Evolutionary conservation across 2,888 invertebrate species (phyloP).

Genomic region (Caenorhabditis auriculariae): DNA sequence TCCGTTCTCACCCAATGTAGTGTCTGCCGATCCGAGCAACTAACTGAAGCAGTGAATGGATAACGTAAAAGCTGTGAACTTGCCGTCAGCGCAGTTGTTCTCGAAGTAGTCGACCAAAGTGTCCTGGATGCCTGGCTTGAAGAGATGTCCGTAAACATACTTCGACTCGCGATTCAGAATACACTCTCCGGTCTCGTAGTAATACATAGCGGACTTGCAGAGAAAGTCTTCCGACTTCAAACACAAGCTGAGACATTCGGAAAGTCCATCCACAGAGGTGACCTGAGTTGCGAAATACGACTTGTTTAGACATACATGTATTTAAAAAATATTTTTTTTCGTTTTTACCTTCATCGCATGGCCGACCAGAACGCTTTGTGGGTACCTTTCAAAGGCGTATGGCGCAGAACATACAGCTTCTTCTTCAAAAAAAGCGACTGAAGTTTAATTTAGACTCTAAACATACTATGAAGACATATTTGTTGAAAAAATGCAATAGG

Average conservation of each 20-base stretch:
- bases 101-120: conserved; percentile 62
- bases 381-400: conserved; percentile 58
- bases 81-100: conserved; percentile 60
- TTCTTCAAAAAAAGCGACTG: conserved; percentile 23
- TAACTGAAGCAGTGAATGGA: conserved; percentile 48
- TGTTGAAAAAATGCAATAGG: conserved; percentile 57
- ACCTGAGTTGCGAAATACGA: conserved; percentile 7
- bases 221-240: conserved; percentile 37
- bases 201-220: conserved; percentile 56
- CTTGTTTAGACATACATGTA: too few species aligned
- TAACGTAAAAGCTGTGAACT: background rate
- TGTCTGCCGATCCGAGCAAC: conserved; percentile 35
- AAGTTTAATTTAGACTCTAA: background rate
- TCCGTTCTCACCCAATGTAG: conserved; percentile 58
- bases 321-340: background rate
- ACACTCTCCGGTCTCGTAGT: conserved; percentile 62
- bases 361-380: conserved; percentile 56
- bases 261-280: conserved; percentile 37
- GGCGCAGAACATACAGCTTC: conserved; percentile 46
- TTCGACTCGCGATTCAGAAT: conserved; percentile 54
- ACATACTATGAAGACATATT: conserved; percentile 56
- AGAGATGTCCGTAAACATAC: conserved; percentile 41
- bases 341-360: conserved; percentile 49
- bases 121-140: conserved; percentile 35
- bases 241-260: conserved; percentile 57